Percentiles rank a stretch among this genome's conserved stretches.
phyloP scores from a whole-genome alignment of 2,797 vertebrate genomes.

The Lacerta agilis region DNA sequence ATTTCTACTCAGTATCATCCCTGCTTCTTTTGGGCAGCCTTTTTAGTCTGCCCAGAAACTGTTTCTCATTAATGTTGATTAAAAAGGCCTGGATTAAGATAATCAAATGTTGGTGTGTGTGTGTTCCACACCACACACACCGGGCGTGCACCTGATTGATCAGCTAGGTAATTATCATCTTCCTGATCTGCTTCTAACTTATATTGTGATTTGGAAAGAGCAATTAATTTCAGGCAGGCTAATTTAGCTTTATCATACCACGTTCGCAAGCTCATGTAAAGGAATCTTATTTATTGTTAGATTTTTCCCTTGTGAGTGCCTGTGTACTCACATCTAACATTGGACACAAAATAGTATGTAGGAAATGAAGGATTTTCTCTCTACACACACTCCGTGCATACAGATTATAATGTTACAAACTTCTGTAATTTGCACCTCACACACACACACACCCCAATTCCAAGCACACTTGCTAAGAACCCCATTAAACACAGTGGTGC shows the following conservation, averaged over 20 bases:
- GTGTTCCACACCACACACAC: background rate
- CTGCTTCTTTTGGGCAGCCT: background rate
- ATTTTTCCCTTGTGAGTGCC: background rate
- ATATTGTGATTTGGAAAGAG: background rate
- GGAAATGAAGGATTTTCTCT: background rate
- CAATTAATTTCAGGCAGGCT: background rate
- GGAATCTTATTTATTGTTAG: background rate
- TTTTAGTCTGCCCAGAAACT: background rate
- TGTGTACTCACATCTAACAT: too few relatives aligned
- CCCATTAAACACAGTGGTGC: background rate
- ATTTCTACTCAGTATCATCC: background rate
- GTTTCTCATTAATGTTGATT: background rate
- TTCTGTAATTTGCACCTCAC: background rate
- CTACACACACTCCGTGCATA: background rate
- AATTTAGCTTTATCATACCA: background rate
- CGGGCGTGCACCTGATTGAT: background rate
- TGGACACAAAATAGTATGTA: background rate
- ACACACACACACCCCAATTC: background rate
- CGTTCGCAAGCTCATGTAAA: background rate
- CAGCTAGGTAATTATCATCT: background rate
- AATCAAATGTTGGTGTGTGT: background rate
- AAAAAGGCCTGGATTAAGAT: slow-evolving; percentile 7
- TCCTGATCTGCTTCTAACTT: background rate
- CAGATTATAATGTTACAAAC: background rate
- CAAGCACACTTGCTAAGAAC: background rate